phyloP scores from a whole-genome alignment of 2,113 vertebrate species.

The Tragelaphus buxtoni region DNA sequence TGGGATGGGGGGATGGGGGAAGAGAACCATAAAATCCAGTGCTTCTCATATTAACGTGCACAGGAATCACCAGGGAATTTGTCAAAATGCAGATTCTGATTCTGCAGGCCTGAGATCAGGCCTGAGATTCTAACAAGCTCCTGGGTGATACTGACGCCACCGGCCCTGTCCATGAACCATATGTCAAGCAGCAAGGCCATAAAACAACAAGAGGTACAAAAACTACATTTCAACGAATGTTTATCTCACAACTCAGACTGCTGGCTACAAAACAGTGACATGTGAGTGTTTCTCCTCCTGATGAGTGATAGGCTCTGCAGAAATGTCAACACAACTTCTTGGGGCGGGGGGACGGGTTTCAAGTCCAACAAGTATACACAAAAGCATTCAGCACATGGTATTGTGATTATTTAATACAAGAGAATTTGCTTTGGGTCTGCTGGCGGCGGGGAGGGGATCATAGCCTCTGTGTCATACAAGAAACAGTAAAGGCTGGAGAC shows the following conservation, averaged over 20 bases:
- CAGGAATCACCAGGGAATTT: neutral
- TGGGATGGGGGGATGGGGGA: no score
- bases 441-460: neutral
- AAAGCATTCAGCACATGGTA: neutral
- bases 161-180: neutral
- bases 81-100: neutral
- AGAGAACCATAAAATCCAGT: neutral
- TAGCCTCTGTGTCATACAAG: neutral
- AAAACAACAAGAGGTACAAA: neutral
- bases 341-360: fast-evolving
- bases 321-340: neutral
- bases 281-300: neutral
- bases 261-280: neutral
- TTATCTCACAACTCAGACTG: constrained; percentile 1
- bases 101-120: neutral
- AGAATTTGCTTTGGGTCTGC: neutral
- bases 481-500: neutral
- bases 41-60: neutral
- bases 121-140: neutral
- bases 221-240: neutral
- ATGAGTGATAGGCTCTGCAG: neutral
- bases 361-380: neutral
- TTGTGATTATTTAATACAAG: neutral
- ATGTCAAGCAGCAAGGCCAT: neutral
- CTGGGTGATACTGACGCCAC: neutral